Evolutionary conservation across 1,140 invertebrate species (phyloP).

Genomic region (Melipona quadrifasciata): DNA sequence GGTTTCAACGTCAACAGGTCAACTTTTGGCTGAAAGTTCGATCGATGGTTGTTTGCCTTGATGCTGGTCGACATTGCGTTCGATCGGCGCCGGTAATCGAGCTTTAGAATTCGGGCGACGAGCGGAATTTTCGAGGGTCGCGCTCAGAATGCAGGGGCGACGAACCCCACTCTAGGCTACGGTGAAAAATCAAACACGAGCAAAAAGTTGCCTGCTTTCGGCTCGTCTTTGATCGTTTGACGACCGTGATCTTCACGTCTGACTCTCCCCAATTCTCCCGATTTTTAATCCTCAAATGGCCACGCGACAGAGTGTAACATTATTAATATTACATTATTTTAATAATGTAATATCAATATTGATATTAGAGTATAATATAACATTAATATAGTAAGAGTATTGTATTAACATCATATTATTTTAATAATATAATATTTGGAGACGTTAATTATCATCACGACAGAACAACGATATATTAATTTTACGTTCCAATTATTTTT

Average conservation of each 20-base stretch:
- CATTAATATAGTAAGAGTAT: too few relatives aligned
- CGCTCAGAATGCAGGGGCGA: conserved; percentile 39
- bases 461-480: too few relatives aligned
- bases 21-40: not conserved
- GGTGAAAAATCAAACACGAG: conserved; percentile 30
- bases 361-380: too few relatives aligned
- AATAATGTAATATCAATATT: too few relatives aligned
- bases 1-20: not conserved
- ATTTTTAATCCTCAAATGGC: not conserved
- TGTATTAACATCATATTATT: too few relatives aligned
- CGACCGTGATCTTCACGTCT: not conserved
- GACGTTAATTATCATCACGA: too few relatives aligned
- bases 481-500: too few relatives aligned
- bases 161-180: conserved; percentile 10
- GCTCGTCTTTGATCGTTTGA: not conserved
- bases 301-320: too few relatives aligned
- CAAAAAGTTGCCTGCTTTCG: conserved; percentile 5
- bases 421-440: too few relatives aligned
- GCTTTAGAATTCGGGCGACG: conserved; percentile 43
- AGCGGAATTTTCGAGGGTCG: conserved; percentile 53
- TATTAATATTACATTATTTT: too few relatives aligned
- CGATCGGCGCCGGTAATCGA: conserved; percentile 14
- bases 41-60: not conserved
- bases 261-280: not conserved
- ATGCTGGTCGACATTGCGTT: not conserved